Base-by-base conservation (phyloP, 2,797 vertebrate species). In the Adelosebastes latens region DNA sequence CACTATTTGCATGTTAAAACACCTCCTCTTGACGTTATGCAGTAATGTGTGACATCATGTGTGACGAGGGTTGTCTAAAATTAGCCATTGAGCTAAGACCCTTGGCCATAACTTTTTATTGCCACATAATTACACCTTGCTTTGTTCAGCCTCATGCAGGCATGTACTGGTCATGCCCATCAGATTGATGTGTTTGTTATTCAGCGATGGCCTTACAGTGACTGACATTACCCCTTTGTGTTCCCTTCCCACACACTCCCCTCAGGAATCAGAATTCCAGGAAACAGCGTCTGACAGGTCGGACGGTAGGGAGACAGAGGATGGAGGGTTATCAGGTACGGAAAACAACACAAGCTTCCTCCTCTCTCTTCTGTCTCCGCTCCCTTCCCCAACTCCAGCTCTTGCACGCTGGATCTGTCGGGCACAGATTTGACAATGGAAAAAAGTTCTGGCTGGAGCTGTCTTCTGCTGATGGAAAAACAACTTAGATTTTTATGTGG, bases 271-370 rank as follows among this genome's bases (percentile, higher is more conserved):
- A 86, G 89, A 90, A 88, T 87, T 93, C 82, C 95, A 94, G 95
- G 95, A 96, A 94, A 89, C 86, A 4, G 79, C 63, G 36, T 87
- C 91, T 78, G 91, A 93, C 93, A 92, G 90, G 90, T 93, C 82
- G 52, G 91, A 93, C 87, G 82, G 89, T 72, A 86, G 81, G 81
- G 92, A 90, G 79, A 82, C 91, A 80, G 92, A 94, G 85, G 90
- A 95, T 91, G 93, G 91, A 92, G 84, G 89, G 76, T 93, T 95
- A 95, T 96, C 95, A 96, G 94, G 95, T 96, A 96, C 3, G 83
- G 86, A 93, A 92, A 88, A 88, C 56, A 87, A 88, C 83, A 85
- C 81, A 2, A 74, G 75, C 72, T 92, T 93, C 88, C 87, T 92
- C 77, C 60, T 72, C 68, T 88, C 70, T 88, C 80, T 55, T 73